These are phyloP conservation scores for Arothron firmamentum DNA, from an alignment of 2,113 vertebrate genomes.

Conservation along the genomic window DNA sequence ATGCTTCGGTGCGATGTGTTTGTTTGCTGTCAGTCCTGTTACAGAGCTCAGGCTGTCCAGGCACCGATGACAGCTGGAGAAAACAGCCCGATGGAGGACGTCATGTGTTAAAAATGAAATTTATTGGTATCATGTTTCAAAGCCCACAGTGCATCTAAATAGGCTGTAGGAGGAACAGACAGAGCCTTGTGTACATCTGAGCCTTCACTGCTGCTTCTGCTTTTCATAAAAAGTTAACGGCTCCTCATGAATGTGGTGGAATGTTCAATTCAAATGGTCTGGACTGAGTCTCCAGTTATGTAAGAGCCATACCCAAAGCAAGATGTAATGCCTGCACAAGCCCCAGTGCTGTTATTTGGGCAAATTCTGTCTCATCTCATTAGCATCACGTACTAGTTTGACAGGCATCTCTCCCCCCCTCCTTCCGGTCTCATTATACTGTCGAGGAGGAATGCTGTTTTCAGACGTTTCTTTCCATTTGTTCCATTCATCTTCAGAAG, in stretches of 20 bases:
- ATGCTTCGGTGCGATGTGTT: slow-evolving; percentile 31
- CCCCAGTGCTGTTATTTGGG: slow-evolving; percentile 45
- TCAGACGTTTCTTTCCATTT: slow-evolving; percentile 29
- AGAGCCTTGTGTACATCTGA: slow-evolving; percentile 32
- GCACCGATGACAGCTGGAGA: neutral
- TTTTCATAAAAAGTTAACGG: slow-evolving; percentile 60
- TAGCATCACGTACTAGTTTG: slow-evolving; percentile 46
- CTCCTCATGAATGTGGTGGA: slow-evolving; percentile 57
- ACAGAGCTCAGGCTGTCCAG: slow-evolving; percentile 5
- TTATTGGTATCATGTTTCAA: slow-evolving; percentile 15
- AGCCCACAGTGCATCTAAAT: slow-evolving; percentile 15
- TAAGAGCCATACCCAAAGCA: slow-evolving; percentile 59
- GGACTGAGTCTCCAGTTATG: slow-evolving; percentile 62
- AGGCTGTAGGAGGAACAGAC: slow-evolving; percentile 33
- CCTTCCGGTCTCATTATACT: slow-evolving; percentile 37
- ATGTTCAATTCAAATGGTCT: slow-evolving; percentile 56
- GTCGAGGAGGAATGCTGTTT: slow-evolving; percentile 39
- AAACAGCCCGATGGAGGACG: slow-evolving; percentile 10
- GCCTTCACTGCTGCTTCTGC: slow-evolving; percentile 40
- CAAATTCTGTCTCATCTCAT: slow-evolving; percentile 58
- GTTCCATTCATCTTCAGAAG: slow-evolving; percentile 1
- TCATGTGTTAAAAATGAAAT: slow-evolving; percentile 17
- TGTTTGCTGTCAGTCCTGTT: slow-evolving; percentile 34
- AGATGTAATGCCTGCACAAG: slow-evolving; percentile 64
- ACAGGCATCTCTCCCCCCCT: slow-evolving; percentile 29